A percentile compares a stretch with the other conserved stretches of the same genome.
Evolutionary conservation across 2,888 invertebrate genomes (phyloP).

Genomic region (Sesamia inferens): DNA sequence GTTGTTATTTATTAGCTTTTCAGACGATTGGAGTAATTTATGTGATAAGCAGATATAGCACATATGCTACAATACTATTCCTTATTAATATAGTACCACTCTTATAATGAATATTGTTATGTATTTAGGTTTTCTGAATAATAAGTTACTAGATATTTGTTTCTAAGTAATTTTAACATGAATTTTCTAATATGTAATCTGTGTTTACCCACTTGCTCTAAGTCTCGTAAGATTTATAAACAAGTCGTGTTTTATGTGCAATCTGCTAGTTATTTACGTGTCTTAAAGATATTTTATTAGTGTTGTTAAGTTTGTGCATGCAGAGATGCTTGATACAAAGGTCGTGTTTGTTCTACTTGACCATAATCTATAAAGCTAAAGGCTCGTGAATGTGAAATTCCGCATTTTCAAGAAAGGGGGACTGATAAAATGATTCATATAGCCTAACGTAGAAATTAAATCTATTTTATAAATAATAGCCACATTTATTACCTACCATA

Average conservation of each 20-base stretch:
- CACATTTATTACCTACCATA: no score
- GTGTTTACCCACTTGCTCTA: constrained; percentile 26
- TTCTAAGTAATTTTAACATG: constrained; percentile 23
- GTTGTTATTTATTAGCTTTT: not conserved
- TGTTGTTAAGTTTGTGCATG: constrained; percentile 1
- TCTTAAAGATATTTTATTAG: constrained; percentile 31
- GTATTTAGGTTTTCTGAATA: constrained; percentile 19
- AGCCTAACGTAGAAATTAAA: no score
- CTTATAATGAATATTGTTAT: constrained; percentile 8
- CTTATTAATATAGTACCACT: not conserved
- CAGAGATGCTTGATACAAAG: constrained; percentile 4
- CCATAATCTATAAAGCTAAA: not conserved
- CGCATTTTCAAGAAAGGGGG: not conserved
- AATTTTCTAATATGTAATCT: constrained; percentile 31
- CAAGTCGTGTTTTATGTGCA: constrained; percentile 41
- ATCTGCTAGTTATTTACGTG: constrained; percentile 26
- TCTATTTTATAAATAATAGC: no score
- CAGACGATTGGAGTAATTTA: not conserved
- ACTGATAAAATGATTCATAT: not conserved
- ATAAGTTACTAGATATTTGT: constrained; percentile 20
- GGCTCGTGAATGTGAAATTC: not conserved
- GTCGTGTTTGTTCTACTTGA: constrained; percentile 4
- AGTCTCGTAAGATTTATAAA: constrained; percentile 46
- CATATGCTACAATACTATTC: not conserved
- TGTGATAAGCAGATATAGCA: not conserved